phyloP scores from a whole-genome alignment of 2,113 vertebrate species.

The Microcebus jonahi region DNA sequence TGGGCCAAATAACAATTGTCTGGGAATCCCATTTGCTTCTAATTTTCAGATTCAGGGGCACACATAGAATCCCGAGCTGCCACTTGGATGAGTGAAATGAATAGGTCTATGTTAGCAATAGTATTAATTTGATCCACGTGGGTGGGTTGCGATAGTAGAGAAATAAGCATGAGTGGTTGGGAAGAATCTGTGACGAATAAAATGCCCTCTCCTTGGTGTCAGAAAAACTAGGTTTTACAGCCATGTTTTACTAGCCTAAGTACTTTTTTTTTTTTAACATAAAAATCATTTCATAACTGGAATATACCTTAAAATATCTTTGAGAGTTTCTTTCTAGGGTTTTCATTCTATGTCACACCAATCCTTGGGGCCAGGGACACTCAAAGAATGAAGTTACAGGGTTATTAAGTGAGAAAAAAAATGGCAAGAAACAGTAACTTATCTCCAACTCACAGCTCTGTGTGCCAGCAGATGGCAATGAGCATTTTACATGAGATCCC shows the following conservation, averaged over 20 bases:
- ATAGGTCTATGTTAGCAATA: not conserved
- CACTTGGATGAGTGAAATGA: not conserved
- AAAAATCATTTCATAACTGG: not conserved
- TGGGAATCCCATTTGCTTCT: not conserved
- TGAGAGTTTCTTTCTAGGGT: not conserved
- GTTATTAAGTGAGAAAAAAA: not conserved
- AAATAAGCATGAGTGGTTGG: conserved; percentile 39
- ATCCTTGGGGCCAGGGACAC: not conserved
- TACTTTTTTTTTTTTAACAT: not conserved
- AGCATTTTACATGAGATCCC: not conserved
- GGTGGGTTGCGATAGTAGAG: conserved; percentile 14
- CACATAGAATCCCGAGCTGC: not conserved
- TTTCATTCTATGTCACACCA: not conserved
- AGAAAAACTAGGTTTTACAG: not conserved
- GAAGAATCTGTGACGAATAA: not conserved
- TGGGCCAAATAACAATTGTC: not conserved
- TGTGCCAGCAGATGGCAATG: not conserved
- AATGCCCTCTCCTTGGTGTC: not conserved
- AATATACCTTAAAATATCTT: not conserved
- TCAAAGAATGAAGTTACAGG: not conserved
- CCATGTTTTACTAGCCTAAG: not conserved
- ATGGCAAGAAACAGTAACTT: not conserved
- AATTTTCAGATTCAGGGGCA: not conserved
- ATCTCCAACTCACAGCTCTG: not conserved
- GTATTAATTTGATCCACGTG: not conserved